Base-by-base conservation (phyloP, 2,113 vertebrate genomes). In the Vulpes vulpes region DNA sequence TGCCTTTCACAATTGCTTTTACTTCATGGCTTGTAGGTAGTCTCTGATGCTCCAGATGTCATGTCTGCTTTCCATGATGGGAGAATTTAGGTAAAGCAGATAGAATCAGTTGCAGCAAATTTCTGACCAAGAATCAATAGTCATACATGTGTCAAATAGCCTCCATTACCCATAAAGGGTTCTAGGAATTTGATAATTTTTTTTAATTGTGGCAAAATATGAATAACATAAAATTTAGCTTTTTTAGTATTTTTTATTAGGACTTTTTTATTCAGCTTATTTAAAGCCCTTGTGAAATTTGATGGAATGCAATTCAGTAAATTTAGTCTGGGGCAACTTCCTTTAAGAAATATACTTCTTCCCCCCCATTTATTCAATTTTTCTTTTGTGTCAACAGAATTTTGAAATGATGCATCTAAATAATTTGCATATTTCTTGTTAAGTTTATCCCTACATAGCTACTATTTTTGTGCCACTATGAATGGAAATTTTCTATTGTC, bases 171-270 rank as follows among this genome's bases (percentile, higher is more conserved):
- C 86, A n/a, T n/a, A 87, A 88, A 8, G 27, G 10, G 74, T 32
- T 81, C 51, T 55, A 11, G 2, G 14, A 80, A 43, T 62, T 80
- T 43, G 25, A 62, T 14, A 81, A 71, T 64, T 95, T 8, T 3
- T 4, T 60, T 15, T 69, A 20, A 6, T 20, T 67, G 30, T 78
- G 69, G 22, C 76, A 65, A 95, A 65, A 76, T 57, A 32, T 43
- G 10, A 15, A 38, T 89, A 74, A 74, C 51, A 73, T 64, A 64
- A 53, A 82, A 55, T 89, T 84, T 65, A 65, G 25, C 20, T n/a
- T 76, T 89, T 74, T 95, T 16, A 80, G 27, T 35, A 65, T 69
- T 95, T 89, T 57, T 87, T 43, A 43, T 79, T 93, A 4, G 78
- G 64, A 27, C n/a, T 86, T 67, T 76, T 76, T 65, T 55, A 16